These are phyloP conservation scores for Drosophila pseudoananassae DNA, from an alignment of 1,140 invertebrate species.

Conservation along the genomic window DNA sequence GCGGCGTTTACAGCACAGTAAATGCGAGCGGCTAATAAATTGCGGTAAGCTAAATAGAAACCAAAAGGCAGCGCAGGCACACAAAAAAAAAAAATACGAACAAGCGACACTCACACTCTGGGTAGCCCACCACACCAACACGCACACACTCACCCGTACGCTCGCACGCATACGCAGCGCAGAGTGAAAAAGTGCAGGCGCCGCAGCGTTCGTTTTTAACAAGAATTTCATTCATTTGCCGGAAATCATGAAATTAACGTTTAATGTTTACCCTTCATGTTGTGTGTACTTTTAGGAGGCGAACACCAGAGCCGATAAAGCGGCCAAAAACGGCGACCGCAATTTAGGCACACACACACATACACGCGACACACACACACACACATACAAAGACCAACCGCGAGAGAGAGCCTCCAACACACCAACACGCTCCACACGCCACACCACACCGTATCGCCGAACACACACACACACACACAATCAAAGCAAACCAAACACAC, in stretches of 20 bases:
- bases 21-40: conserved; percentile 59
- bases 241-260: conserved; percentile 4
- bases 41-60: conserved; percentile 65
- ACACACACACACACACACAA: conserved; percentile 34
- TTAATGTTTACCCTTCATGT: conserved; percentile 6
- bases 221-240: conserved; percentile 29
- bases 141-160: conserved; percentile 21
- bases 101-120: conserved; percentile 58
- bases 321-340: conserved; percentile 35
- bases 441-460: not conserved
- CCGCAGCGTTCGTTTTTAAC: conserved; percentile 45
- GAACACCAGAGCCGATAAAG: conserved; percentile 58
- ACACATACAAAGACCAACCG: not conserved
- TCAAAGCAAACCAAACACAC: conserved; percentile 12
- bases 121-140: conserved; percentile 7
- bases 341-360: conserved; percentile 40
- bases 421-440: conserved; percentile 30
- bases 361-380: conserved; percentile 4
- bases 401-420: conserved; percentile 34
- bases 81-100: conserved; percentile 49
- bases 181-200: conserved; percentile 73
- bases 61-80: conserved; percentile 10
- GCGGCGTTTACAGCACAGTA: conserved; percentile 43
- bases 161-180: conserved; percentile 1
- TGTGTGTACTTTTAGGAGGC: conserved; percentile 56